Base-by-base conservation (phyloP, 2,113 vertebrate species). In the Geococcyx californianus region DNA sequence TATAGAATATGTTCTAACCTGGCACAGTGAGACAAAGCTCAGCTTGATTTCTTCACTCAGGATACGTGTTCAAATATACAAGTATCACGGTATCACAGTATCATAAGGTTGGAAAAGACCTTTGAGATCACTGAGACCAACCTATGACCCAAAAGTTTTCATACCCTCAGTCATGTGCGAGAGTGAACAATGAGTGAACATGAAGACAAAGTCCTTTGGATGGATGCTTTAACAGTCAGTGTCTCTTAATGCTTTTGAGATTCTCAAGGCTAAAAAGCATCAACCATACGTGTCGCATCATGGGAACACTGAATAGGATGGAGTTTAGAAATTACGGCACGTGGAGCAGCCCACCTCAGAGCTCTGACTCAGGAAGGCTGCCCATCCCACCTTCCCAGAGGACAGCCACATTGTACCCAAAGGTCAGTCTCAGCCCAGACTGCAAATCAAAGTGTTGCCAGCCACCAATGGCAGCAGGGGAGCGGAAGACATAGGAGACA, bases 401-500 rank as follows among this genome's bases (percentile, higher is more conserved):
- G 90, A 98, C 98, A n/a, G 98, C 98, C 0, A 98, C 98, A 64
- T 98, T 97, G 7, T 98, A 98, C 51, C 98, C 98, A 70, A 98
- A 98, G 55, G 98, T 98, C 89, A 98, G 97, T 72, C 97, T 97
- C 85, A 98, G 92, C 89, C 98, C 98, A 6, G 98, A 98, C 84
- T 97, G 98, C 84, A 98, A 96, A 94, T 98, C 98, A 88, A 98
- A 98, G 95, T 98, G 98, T 94, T 98, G 98, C 98, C 98, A 98
- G 81, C 97, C 98, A 49, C 98, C 97, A 33, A 94, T 82, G 8
- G 97, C 97, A 81, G 97, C 98, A 9, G 97, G 97, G 17, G 97
- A 98, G 95, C 98, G 98, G 96, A 98, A 98, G 76, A 98, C 97
- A 15, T 98, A 98, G 81, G 98, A 98, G 89, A 98, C 98, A 97